These are phyloP conservation scores for Sternotherus odoratus DNA, from an alignment of 2,797 vertebrate species.

Conservation along the genomic window DNA sequence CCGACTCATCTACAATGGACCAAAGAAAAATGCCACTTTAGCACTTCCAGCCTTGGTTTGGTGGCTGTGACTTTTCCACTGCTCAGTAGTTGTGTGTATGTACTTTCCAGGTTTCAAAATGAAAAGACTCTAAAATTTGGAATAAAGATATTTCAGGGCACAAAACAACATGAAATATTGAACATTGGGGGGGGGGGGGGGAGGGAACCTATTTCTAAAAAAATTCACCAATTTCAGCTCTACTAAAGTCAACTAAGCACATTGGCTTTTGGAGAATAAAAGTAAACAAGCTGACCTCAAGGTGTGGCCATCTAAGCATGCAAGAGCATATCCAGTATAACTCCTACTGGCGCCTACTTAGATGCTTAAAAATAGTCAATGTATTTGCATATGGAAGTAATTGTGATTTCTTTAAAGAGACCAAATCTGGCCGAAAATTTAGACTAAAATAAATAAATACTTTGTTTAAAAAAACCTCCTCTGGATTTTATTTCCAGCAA, in stretches of 20 bases:
- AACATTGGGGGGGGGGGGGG: fast-evolving
- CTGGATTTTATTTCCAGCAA: not conserved
- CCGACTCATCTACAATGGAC: not conserved
- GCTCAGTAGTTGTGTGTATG: too few species aligned
- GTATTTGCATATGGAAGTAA: not conserved
- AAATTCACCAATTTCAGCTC: not conserved
- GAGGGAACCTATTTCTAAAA: not conserved
- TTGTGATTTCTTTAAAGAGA: not conserved
- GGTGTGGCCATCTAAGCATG: too few species aligned
- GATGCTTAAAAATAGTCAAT: not conserved
- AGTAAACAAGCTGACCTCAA: not conserved
- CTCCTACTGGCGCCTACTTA: not conserved
- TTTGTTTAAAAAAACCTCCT: not conserved
- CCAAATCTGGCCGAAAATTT: not conserved
- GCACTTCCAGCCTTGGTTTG: not conserved
- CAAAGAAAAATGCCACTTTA: not conserved
- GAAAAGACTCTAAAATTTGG: not conserved
- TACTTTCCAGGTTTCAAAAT: fast-evolving
- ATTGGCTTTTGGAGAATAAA: not conserved
- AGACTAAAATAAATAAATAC: not conserved
- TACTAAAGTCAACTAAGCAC: not conserved
- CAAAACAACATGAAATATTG: not conserved
- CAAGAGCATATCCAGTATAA: not conserved
- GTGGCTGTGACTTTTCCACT: not conserved
- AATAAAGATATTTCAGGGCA: not conserved